Percentiles rank a stretch among this genome's conserved stretches.
Evolutionary conservation across 2,797 vertebrate species (phyloP).

Genomic region (Hapalemur alaotrensis): DNA sequence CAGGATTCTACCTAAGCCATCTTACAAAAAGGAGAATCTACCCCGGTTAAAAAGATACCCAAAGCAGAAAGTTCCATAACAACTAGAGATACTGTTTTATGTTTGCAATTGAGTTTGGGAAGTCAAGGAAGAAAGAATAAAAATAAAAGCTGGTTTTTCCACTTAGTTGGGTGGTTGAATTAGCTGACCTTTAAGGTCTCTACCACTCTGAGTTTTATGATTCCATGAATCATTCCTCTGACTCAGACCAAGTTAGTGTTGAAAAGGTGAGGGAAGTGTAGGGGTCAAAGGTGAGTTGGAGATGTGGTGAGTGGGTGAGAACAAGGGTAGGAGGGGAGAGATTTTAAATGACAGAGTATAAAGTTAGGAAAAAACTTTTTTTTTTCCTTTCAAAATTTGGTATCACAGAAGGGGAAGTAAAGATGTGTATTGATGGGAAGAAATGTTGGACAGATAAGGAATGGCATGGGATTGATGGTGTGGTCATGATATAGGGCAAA

Average conservation of each 20-base stretch:
- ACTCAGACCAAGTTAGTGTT: constrained; percentile 59
- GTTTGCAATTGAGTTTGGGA: constrained; percentile 28
- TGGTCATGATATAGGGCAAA: background rate
- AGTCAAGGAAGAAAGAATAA: constrained; percentile 52
- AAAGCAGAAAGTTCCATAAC: background rate
- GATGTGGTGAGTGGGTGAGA: constrained; percentile 55
- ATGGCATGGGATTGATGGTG: background rate
- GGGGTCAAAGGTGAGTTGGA: constrained; percentile 60
- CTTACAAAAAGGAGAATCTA: background rate
- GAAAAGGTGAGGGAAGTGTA: constrained; percentile 44
- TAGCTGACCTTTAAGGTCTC: constrained; percentile 70
- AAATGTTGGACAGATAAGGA: background rate
- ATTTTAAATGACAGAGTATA: constrained; percentile 16
- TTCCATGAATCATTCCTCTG: constrained; percentile 69
- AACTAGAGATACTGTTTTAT: constrained; percentile 14
- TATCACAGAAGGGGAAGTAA: background rate
- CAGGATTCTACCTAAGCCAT: background rate
- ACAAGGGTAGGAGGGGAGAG: background rate
- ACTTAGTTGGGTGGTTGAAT: constrained; percentile 59
- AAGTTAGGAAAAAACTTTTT: background rate
- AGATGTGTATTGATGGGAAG: background rate
- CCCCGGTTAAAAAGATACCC: background rate
- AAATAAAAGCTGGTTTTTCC: constrained; percentile 70
- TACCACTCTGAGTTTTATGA: constrained; percentile 62
- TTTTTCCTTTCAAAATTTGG: background rate